phyloP scores from a whole-genome alignment of 2,888 invertebrate genomes.

The Ectropis crepuscularia region DNA sequence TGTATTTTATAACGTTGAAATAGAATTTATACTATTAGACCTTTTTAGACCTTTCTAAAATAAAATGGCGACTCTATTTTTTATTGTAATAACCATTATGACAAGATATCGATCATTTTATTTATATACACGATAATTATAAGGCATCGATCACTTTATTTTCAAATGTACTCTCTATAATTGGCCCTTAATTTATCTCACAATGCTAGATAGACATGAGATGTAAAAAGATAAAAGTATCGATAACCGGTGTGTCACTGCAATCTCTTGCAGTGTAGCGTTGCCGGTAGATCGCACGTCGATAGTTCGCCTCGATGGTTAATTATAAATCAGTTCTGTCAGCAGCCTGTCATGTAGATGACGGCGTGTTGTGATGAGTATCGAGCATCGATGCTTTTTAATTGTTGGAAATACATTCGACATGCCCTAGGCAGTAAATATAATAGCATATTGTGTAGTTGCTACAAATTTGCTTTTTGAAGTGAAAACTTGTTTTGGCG shows the following conservation, averaged over 20 bases:
- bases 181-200: neutral
- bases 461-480: too few relatives aligned
- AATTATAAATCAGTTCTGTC: conserved; percentile 49
- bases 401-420: neutral
- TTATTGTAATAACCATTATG: too few relatives aligned
- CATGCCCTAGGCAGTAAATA: too few relatives aligned
- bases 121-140: too few relatives aligned
- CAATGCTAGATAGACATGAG: neutral
- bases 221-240: neutral
- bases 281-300: conserved; percentile 30
- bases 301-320: conserved; percentile 39
- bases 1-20: too few relatives aligned
- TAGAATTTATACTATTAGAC: neutral
- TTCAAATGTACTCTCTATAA: too few relatives aligned
- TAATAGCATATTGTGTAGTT: too few relatives aligned
- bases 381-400: neutral
- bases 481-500: too few relatives aligned
- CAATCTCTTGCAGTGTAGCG: conserved; percentile 24
- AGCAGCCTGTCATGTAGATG: conserved; percentile 30
- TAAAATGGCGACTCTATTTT: neutral
- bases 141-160: too few relatives aligned
- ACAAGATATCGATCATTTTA: neutral
- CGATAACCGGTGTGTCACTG: conserved; percentile 9
- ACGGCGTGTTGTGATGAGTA: conserved; percentile 13
- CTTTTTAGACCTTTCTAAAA: neutral